These are phyloP conservation scores for Sipunculus nudus DNA, from an alignment of 2,888 invertebrate species.

Conservation along the genomic window DNA sequence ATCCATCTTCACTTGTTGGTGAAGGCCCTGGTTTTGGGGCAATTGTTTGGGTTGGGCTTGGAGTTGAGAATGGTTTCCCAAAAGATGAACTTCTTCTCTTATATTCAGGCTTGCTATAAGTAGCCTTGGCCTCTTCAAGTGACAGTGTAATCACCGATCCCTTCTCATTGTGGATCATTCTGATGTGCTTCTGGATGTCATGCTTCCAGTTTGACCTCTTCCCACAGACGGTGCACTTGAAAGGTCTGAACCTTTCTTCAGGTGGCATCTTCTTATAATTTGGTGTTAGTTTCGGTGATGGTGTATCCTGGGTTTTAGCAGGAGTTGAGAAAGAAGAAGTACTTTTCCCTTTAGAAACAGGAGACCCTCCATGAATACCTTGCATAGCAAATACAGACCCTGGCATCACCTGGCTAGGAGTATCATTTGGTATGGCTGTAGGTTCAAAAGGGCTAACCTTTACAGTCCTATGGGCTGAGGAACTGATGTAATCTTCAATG, in stretches of 20 bases:
- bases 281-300: no score
- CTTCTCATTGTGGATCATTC: slow-evolving; percentile 50
- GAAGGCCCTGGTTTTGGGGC: slow-evolving; percentile 1
- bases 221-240: slow-evolving; percentile 92
- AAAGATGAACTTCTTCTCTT: neutral
- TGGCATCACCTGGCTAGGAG: no score
- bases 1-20: slow-evolving; percentile 17
- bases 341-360: no score
- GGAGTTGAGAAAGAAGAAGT: no score
- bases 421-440: no score
- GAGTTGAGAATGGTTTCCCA: neutral
- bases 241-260: slow-evolving; percentile 72
- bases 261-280: no score
- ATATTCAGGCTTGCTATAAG: no score
- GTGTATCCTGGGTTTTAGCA: no score
- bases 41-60: neutral
- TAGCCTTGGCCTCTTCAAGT: slow-evolving; percentile 57
- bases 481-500: slow-evolving; percentile 56
- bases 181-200: slow-evolving; percentile 96
- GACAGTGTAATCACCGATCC: slow-evolving; percentile 55
- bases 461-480: no score
- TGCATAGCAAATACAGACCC: no score
- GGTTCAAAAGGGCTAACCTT: no score
- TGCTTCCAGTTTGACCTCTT: slow-evolving; percentile 97
- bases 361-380: no score